Evolutionary conservation across 2,113 vertebrate species (phyloP).

Genomic region (Stigmatopora argus): DNA sequence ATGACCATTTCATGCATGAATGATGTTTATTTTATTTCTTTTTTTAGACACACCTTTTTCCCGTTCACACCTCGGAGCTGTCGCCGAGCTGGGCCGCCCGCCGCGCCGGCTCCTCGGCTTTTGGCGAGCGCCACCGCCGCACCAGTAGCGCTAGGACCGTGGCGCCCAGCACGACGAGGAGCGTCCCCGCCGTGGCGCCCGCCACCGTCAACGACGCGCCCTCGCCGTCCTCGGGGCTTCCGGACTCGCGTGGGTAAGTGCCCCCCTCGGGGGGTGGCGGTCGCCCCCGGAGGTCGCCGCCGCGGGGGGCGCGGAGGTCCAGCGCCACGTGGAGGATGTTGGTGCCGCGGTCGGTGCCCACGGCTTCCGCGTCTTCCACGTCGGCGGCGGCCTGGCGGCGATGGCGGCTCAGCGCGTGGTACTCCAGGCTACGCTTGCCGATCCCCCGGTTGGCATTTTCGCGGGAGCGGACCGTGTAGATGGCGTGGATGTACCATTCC

Average conservation of each 20-base stretch:
- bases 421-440: conserved; percentile 83
- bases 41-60: neutral
- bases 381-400: conserved; percentile 67
- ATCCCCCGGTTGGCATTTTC: conserved; percentile 77
- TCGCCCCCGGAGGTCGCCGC: conserved; percentile 30
- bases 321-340: conserved; percentile 88
- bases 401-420: conserved; percentile 63
- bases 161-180: conserved; percentile 72
- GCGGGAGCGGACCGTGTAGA: conserved; percentile 88
- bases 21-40: neutral
- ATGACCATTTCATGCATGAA: neutral
- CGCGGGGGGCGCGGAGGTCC: conserved; percentile 64
- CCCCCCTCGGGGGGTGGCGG: conserved; percentile 44
- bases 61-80: conserved; percentile 86
- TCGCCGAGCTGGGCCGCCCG: conserved; percentile 74
- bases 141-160: conserved; percentile 58
- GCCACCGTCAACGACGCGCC: conserved; percentile 64
- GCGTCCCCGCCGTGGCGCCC: conserved; percentile 66
- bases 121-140: conserved; percentile 51
- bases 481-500: conserved; percentile 92
- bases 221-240: conserved; percentile 44
- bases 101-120: conserved; percentile 66
- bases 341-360: conserved; percentile 82
- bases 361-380: conserved; percentile 69
- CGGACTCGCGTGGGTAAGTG: conserved; percentile 65